A percentile compares a stretch with the other conserved stretches of the same genome.
phyloP scores from a whole-genome alignment of 2,113 vertebrate genomes.

The Plectropomus leopardus region DNA sequence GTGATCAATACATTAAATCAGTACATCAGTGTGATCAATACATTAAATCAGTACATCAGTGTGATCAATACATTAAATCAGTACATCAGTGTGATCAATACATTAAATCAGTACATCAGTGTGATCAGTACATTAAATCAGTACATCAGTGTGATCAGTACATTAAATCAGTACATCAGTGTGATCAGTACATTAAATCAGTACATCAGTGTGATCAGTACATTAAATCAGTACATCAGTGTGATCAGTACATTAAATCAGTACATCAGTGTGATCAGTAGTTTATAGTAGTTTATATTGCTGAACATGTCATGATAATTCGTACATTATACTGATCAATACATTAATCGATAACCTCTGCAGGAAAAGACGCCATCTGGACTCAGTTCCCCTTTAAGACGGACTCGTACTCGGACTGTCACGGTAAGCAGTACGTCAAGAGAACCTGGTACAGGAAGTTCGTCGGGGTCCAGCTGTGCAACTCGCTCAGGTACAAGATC shows the following conservation, averaged over 20 bases:
- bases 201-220: no score
- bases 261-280: no score
- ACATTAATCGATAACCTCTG: neutral
- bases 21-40: neutral
- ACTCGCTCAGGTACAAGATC: conserved; percentile 98
- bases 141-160: no score
- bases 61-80: neutral
- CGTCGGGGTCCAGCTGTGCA: conserved; percentile 96
- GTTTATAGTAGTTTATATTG: no score
- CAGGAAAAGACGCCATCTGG: conserved; percentile 98
- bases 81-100: neutral
- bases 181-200: no score
- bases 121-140: no score
- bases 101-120: no score
- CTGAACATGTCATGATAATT: no score
- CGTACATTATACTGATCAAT: neutral
- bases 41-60: neutral
- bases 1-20: neutral
- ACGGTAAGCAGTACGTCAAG: conserved; percentile 95
- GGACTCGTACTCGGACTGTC: conserved; percentile 93
- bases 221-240: no score
- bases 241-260: no score
- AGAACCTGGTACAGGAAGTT: conserved; percentile 99
- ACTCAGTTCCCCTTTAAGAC: conserved; percentile 93
- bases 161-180: no score